phyloP scores from a whole-genome alignment of 2,888 invertebrate species.

The Orchestes rusci region DNA sequence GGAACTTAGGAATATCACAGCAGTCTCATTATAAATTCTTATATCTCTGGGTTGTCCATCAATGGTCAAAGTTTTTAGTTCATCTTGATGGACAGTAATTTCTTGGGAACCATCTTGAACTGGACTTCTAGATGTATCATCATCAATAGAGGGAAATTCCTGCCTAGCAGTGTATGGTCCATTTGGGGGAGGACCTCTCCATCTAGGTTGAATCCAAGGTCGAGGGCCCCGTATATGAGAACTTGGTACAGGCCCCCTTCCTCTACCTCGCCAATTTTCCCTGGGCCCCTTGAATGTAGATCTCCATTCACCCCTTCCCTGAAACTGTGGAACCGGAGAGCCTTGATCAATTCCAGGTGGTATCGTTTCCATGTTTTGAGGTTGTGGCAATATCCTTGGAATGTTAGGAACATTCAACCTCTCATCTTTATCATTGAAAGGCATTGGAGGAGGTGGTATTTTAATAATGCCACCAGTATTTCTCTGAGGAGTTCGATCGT shows the following conservation, averaged over 20 bases:
- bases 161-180: background rate
- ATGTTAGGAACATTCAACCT: constrained; percentile 23
- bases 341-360: constrained; percentile 5
- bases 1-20: constrained; percentile 77
- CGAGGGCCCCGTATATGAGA: constrained; percentile 27
- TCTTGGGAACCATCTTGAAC: constrained; percentile 16
- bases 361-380: constrained; percentile 10
- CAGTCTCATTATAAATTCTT: constrained; percentile 78
- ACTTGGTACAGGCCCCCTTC: constrained; percentile 13
- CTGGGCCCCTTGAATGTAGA: constrained; percentile 10
- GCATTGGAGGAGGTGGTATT: constrained; percentile 19
- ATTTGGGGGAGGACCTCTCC: constrained; percentile 8
- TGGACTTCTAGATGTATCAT: constrained; percentile 26
- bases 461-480: background rate
- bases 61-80: constrained; percentile 70
- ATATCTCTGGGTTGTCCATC: constrained; percentile 76
- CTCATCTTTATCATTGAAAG: constrained; percentile 32
- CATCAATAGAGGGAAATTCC: constrained; percentile 10
- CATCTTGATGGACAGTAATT: constrained; percentile 48
- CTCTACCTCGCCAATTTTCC: constrained; percentile 21
- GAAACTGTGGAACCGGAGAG: constrained; percentile 20
- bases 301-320: constrained; percentile 14
- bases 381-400: constrained; percentile 5
- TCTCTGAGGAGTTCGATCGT: constrained; percentile 15
- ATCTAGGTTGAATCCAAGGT: constrained; percentile 27